Evolutionary conservation across 2,888 invertebrate genomes (phyloP).

Genomic region (Euzetes globulus): DNA sequence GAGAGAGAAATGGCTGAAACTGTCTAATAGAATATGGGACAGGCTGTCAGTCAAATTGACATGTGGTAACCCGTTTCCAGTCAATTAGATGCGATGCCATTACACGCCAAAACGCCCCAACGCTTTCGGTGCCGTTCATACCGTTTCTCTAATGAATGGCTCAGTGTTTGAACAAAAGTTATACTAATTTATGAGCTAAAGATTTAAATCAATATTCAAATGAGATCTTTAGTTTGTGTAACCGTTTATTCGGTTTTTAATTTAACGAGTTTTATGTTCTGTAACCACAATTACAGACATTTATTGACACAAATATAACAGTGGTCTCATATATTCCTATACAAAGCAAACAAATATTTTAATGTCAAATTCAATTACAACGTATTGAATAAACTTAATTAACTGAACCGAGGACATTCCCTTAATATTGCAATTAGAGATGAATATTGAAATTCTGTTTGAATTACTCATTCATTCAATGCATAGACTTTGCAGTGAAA

Average conservation of each 20-base stretch:
- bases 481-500: not conserved
- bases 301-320: slow-evolving; percentile 21
- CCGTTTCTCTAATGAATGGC: not conserved
- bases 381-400: slow-evolving; percentile 19
- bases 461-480: not conserved
- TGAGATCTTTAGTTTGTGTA: not conserved
- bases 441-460: slow-evolving; percentile 5
- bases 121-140: not conserved
- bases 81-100: slow-evolving; percentile 22
- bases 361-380: slow-evolving; percentile 17
- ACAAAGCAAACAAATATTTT: slow-evolving; percentile 24
- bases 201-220: slow-evolving; percentile 23
- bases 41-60: slow-evolving; percentile 27
- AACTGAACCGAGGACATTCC: not conserved
- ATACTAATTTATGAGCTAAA: slow-evolving; percentile 15
- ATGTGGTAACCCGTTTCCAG: slow-evolving; percentile 27
- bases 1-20: too few relatives aligned
- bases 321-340: not conserved
- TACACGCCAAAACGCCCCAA: slow-evolving; percentile 3
- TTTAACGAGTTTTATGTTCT: too few relatives aligned
- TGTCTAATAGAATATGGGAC: slow-evolving; percentile 8
- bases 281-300: slow-evolving; percentile 8
- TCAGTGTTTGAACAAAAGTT: not conserved
- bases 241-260: not conserved
- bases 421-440: slow-evolving; percentile 10